Evolutionary conservation across 2,797 vertebrate species (phyloP), one percentile per base, ranked within the genome.

Genomic region (Cyprinodon diabolis): DNA sequence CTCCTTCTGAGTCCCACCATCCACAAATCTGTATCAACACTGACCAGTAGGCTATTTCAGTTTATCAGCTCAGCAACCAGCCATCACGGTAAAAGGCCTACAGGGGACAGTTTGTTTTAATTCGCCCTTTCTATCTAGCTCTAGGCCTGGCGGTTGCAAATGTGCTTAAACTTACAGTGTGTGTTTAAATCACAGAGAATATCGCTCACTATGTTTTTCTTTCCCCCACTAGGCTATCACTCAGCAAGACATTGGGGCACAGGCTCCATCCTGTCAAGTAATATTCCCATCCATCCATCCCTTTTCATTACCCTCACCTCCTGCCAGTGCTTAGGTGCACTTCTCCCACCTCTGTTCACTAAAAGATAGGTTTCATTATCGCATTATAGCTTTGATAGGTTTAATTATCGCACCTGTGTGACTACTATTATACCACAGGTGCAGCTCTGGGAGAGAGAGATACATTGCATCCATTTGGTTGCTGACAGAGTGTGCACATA

Each of bases 121-220:
- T 63, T 52, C 72, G 71, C 37, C 58, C 54, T 71, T 69, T 83
- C 77, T 62, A 14, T 87, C 71, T 15, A 47, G 30, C 70, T 65
- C 47, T 17, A 35, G 52, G 35, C 47, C 71, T 40, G 54, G 21
- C 45, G 66, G 37, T 62, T 67, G 14, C 66, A 58, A 80, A 77
- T 47, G 66, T 23, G 68, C 79, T 78, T 62, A 10, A 1, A 82
- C 58, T 75, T 60, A 43, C 68, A 63, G 80, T 15, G 56, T 57
- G 56, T 56, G 69, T 86, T 88, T 90, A 90, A 93, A 90, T 90
- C 87, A 84, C 70, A 35, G 40, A 69, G 84, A 78, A 76, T 82
- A 83, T 80, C 2, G 72, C 89, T 84, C 77, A 88, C 75, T 83
- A 69, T 10, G 71, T 82, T 83, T 90, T 84, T 30, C 30, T 84